Conservation (phyloP, 1,140 invertebrate genomes). For the Heliconius himera region DNA sequence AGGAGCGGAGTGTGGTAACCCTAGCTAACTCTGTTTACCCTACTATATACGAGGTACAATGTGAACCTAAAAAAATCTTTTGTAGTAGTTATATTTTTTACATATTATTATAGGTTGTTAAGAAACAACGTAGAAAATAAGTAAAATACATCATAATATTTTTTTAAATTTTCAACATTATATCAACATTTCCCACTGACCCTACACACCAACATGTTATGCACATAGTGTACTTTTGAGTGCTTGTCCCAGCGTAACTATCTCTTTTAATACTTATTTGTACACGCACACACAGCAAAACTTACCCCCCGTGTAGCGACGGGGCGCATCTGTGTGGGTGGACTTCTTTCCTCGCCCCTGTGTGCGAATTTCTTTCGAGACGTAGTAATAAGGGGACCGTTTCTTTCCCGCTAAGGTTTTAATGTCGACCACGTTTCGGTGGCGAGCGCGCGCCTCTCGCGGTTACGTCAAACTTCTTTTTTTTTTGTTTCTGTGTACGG, state of each 20-base stretch:
- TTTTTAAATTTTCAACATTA: not conserved
- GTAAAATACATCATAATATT: too few species aligned
- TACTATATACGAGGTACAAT: too few species aligned
- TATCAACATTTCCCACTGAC: conserved; percentile 28
- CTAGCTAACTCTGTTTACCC: too few species aligned
- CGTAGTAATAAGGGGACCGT: conserved; percentile 81
- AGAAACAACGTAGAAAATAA: too few species aligned
- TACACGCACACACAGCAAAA: conserved; percentile 61
- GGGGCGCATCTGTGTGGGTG: conserved; percentile 65
- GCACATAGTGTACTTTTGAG: conserved; percentile 42
- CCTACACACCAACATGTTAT: conserved; percentile 20
- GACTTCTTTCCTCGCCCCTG: conserved; percentile 74
- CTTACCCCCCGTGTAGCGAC: conserved; percentile 62
- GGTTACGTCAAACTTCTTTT: conserved; percentile 69
- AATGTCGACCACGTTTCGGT: conserved; percentile 80
- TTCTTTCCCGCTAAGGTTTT: conserved; percentile 81
- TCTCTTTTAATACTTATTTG: conserved; percentile 79
- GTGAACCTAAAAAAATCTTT: too few species aligned
- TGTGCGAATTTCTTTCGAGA: conserved; percentile 81
- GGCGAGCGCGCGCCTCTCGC: conserved; percentile 76
- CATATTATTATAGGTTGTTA: too few species aligned
- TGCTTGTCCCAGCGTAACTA: conserved; percentile 69
- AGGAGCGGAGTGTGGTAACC: too few species aligned
- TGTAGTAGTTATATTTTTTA: too few species aligned
- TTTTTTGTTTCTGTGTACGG: conserved; percentile 67